Base-by-base conservation (phyloP, 2,113 vertebrate genomes). In the Scophthalmus maximus region DNA sequence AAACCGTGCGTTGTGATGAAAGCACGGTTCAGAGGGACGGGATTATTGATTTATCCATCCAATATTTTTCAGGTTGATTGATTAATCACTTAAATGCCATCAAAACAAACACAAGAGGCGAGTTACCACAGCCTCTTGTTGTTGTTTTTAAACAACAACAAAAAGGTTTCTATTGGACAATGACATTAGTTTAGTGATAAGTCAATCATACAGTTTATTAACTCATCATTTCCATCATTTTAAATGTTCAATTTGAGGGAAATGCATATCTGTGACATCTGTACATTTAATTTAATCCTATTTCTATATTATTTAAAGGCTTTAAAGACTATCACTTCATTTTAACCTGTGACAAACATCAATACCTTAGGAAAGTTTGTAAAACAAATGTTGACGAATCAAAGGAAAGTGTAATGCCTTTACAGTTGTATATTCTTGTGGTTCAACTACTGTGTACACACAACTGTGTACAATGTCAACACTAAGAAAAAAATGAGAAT, bases 41-140 rank as follows among this genome's bases (percentile, higher is more conserved):
- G 9, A 15, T 56, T 75, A 81, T 65, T 65, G 70, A 83, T 72
- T 25, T 25, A 68, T 60, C n/a, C 14, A 12, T 44, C 23, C 25
- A 47, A 47, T 40, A 27, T 11, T 36, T 52, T 17, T 66, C 61
- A 49, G 50, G 46, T 27, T 44, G 66, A 75, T 17, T 69, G 62
- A 63, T 29, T 12, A 26, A 60, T 64, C n/a, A 22, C 25, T 79
- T 17, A 27, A 40, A 52, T 20, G 5, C 50, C 32, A 52, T 42
- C 15, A 22, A 36, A 58, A 50, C 15, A 42, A 53, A 1, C 34
- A 1, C 34, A 3, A 11, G 27, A 18, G n/a, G 14, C 10, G 40
- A 9, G 0, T 27, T 52, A 55, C 4, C 4, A 29, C 6, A 25
- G 15, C 8, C 4, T 65, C 40, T 5, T n/a, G n/a, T n/a, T n/a